Evolutionary conservation across 2,113 vertebrate genomes (phyloP), one percentile per base, ranked within the genome.

Genomic region (Zosterops pallidus): DNA sequence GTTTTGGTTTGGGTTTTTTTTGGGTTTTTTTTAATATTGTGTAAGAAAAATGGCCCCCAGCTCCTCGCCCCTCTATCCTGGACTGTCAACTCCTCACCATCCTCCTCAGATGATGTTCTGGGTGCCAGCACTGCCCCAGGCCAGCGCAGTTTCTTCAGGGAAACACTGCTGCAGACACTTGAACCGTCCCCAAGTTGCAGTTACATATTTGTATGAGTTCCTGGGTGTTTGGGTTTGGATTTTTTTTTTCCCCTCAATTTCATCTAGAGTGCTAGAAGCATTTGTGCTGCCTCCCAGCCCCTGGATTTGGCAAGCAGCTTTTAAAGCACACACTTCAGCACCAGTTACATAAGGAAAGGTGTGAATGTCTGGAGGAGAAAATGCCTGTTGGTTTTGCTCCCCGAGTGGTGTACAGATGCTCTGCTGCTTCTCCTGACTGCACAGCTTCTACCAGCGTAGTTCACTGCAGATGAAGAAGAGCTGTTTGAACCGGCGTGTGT

Each of bases 361-460:
- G 94, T 62, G 90, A 95, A 85, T 69, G 56, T 62, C 92, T 94
- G 85, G 78, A 86, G 70, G 64, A 94, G 85, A 86, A 92, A 59
- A 47, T 64, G 46, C 87, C 72, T 52, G 42, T 49, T 83, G 87
- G 80, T 63, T 93, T 76, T 85, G 67, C 86, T 95, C 60, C 62
- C 60, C 37, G 7, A 80, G 77, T 35, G n/a, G 42, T 15, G 60
- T 86, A 71, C 82, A 77, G 94, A 76, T 75, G 83, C 90, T 94
- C 62, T 64, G 63, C 81, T 75, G 35, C 69, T 74, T 21, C 55
- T 86, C 57, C 77, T 23, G 55, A 56, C 52, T 9, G 1, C 26
- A 7, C 39, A 75, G 82, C 33, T 93, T 62, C 70, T 56, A 15
- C 47, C 26, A 39, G 37, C 9, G 4, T 14, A 24, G 52, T 5